Conservation (phyloP, 2,797 vertebrate genomes). For the Chiloscyllium punctatum region DNA sequence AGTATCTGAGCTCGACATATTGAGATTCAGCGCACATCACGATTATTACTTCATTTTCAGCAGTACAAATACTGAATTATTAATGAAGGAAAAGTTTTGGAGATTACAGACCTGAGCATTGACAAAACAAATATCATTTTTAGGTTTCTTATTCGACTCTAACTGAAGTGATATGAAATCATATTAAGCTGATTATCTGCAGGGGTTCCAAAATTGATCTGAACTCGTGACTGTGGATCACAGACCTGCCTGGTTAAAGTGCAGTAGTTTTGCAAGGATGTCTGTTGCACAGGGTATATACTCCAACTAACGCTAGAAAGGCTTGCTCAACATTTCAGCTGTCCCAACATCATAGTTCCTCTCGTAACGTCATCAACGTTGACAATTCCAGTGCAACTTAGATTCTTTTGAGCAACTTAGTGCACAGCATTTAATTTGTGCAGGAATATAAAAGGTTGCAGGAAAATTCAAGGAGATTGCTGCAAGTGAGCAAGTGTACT, state of each 20-base stretch:
- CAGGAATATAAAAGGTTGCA: background rate
- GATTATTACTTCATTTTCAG: conserved; percentile 7
- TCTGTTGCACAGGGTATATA: background rate
- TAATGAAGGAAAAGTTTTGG: background rate
- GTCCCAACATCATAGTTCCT: background rate
- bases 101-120: background rate
- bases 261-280: background rate
- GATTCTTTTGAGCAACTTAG: background rate
- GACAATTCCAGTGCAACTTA: background rate
- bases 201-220: background rate
- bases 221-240: background rate
- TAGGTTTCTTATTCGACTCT: background rate
- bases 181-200: background rate
- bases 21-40: background rate
- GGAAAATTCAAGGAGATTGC: background rate
- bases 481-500: background rate
- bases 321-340: background rate
- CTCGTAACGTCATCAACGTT: background rate
- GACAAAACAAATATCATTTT: background rate
- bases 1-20: background rate
- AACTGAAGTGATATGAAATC: background rate
- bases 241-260: background rate
- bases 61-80: background rate
- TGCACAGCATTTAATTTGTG: background rate
- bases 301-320: background rate